Conservation (phyloP, 2,888 invertebrate species). For the Adelphocoris suturalis region DNA sequence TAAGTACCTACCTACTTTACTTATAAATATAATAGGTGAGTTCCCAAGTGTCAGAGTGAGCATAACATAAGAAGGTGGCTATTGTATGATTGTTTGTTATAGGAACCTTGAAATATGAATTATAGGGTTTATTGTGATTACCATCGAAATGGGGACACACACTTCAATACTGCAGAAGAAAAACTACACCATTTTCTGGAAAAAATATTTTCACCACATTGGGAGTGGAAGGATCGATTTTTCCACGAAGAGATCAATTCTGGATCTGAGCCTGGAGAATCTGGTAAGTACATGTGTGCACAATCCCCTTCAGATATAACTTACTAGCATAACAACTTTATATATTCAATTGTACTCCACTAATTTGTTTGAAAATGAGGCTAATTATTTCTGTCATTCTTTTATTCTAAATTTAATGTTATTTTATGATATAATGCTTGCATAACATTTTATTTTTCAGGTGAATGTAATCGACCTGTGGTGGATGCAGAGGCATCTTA, state of each 20-base stretch:
- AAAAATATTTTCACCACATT: slow-evolving; percentile 82
- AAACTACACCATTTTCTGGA: slow-evolving; percentile 88
- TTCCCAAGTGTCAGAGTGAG: too few relatives aligned
- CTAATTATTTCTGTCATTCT: too few relatives aligned
- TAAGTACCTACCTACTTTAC: too few relatives aligned
- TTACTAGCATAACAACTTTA: background rate
- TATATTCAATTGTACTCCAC: slow-evolving; percentile 1
- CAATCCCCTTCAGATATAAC: background rate
- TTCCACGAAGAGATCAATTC: slow-evolving; percentile 75
- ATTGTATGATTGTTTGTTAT: too few relatives aligned
- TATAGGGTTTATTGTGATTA: slow-evolving; percentile 92
- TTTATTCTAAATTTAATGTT: too few relatives aligned
- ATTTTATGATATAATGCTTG: too few relatives aligned
- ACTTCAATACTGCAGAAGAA: slow-evolving; percentile 84
- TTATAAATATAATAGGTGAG: too few relatives aligned
- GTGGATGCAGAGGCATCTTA: slow-evolving; percentile 87
- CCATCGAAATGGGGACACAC: slow-evolving; percentile 89
- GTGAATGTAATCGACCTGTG: slow-evolving; percentile 84
- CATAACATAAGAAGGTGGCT: too few relatives aligned
- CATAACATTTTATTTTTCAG: slow-evolving; percentile 78
- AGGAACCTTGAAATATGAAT: background rate
- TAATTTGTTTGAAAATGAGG: too few relatives aligned
- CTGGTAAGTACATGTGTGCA: background rate
- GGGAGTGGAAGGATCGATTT: slow-evolving; percentile 85
- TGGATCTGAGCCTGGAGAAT: slow-evolving; percentile 10